These are phyloP conservation scores for Helleia helle DNA, from an alignment of 2,888 invertebrate genomes.

Conservation along the genomic window DNA sequence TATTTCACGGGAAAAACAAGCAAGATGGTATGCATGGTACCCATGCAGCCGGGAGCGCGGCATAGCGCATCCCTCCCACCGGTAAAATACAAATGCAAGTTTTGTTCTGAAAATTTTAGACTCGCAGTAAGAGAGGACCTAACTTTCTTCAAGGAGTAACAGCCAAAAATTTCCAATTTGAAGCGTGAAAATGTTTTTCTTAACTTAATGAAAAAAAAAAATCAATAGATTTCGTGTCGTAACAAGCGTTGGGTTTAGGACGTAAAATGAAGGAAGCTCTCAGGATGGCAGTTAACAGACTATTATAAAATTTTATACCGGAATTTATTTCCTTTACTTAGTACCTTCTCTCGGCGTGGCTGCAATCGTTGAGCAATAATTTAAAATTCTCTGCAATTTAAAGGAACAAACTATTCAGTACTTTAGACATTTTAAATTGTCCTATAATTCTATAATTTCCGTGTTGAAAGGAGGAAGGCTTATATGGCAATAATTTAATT, in stretches of 20 bases:
- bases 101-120: no score
- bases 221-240: constrained; percentile 20
- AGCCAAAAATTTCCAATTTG: no score
- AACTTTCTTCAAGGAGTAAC: no score
- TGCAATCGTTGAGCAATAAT: constrained; percentile 23
- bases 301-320: constrained; percentile 30
- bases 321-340: constrained; percentile 28
- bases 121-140: no score
- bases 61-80: no score
- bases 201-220: constrained; percentile 20
- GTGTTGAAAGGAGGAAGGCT: no score
- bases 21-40: no score
- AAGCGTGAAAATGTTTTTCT: neutral
- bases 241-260: constrained; percentile 24
- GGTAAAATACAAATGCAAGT: no score
- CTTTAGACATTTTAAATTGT: constrained; percentile 3
- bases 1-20: no score
- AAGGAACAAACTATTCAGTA: constrained; percentile 13
- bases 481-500: no score
- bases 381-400: constrained; percentile 25
- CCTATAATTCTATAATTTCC: no score
- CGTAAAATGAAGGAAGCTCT: constrained; percentile 25
- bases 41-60: no score
- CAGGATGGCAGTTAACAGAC: constrained; percentile 29
- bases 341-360: constrained; percentile 21